A percentile compares a stretch with the other conserved stretches of the same genome.
phyloP scores from a whole-genome alignment of 2,113 vertebrate species.

The Orthochromis malagaraziensis region DNA sequence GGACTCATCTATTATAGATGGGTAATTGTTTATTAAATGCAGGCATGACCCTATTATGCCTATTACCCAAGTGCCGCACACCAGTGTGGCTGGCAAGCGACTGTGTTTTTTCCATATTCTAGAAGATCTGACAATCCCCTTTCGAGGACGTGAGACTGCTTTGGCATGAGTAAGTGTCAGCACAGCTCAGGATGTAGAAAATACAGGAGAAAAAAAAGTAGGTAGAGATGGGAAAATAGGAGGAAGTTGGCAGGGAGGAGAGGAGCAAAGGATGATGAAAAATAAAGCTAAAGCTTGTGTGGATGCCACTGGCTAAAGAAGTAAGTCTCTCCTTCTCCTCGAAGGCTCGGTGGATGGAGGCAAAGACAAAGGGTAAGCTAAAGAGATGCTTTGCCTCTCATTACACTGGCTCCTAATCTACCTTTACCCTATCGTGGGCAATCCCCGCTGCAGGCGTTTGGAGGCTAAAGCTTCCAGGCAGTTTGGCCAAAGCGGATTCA shows the following conservation, averaged over 20 bases:
- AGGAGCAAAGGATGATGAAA: conserved; percentile 46
- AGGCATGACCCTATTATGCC: conserved; percentile 76
- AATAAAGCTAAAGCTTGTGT: conserved; percentile 50
- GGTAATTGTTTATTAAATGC: conserved; percentile 83
- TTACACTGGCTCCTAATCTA: conserved; percentile 68
- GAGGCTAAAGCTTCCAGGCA: conserved; percentile 52
- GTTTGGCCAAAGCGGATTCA: conserved; percentile 67
- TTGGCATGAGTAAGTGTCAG: conserved; percentile 28
- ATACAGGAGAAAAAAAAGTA: not conserved
- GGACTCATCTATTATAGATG: conserved; percentile 77
- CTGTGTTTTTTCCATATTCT: conserved; percentile 55
- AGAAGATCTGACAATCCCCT: conserved; percentile 60
- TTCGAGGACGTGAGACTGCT: conserved; percentile 39
- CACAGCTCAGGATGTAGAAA: not conserved
- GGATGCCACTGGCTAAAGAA: conserved; percentile 50
- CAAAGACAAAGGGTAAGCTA: conserved; percentile 58
- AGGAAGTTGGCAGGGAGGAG: conserved; percentile 5
- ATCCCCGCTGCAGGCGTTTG: conserved; percentile 61
- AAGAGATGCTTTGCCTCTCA: conserved; percentile 61
- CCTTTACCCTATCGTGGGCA: conserved; percentile 62
- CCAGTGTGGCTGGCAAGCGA: conserved; percentile 15
- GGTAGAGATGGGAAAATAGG: not conserved
- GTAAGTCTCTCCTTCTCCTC: conserved; percentile 33
- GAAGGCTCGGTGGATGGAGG: conserved; percentile 33
- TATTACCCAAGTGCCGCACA: conserved; percentile 59